These are phyloP conservation scores for Prorops nasuta DNA, from an alignment of 1,140 invertebrate genomes.

Conservation along the genomic window DNA sequence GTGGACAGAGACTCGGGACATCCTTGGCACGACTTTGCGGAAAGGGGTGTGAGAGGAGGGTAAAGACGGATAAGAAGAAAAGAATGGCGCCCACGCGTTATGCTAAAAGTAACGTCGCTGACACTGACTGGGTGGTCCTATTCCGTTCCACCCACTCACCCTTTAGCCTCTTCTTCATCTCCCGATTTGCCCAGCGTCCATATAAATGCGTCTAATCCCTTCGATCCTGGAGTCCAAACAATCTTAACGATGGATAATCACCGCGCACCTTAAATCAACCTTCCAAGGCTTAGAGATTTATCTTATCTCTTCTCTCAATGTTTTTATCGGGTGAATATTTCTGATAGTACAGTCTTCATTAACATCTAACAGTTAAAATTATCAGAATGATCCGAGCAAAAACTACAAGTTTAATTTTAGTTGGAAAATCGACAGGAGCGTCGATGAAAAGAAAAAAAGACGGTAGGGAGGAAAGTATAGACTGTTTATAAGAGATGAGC, in stretches of 20 bases:
- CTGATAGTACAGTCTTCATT: no score
- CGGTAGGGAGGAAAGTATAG: no score
- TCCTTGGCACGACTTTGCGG: slow-evolving; percentile 17
- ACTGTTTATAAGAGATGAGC: no score
- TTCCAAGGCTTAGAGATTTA: no score
- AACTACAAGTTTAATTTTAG: no score
- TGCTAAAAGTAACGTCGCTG: slow-evolving; percentile 50
- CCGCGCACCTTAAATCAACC: background rate
- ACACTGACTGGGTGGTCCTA: slow-evolving; percentile 56
- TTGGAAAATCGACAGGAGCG: no score
- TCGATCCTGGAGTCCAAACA: slow-evolving; percentile 17
- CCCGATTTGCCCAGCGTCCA: slow-evolving; percentile 29
- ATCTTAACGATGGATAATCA: slow-evolving; percentile 27
- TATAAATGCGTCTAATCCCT: slow-evolving; percentile 32
- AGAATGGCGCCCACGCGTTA: slow-evolving; percentile 56
- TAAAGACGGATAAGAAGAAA: slow-evolving; percentile 39
- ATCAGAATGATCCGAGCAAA: no score
- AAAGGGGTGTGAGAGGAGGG: slow-evolving; percentile 28
- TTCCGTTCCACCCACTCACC: slow-evolving; percentile 47
- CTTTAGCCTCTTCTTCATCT: slow-evolving; percentile 38
- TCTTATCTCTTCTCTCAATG: no score
- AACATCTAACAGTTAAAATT: no score
- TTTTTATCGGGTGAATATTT: no score
- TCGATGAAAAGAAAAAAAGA: no score
- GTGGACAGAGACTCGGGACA: slow-evolving; percentile 18